Percentiles rank a stretch among this genome's conserved stretches.
These are phyloP conservation scores for Rhagophthalmus giganteus DNA, from an alignment of 2,888 invertebrate genomes.

Conservation along the genomic window DNA sequence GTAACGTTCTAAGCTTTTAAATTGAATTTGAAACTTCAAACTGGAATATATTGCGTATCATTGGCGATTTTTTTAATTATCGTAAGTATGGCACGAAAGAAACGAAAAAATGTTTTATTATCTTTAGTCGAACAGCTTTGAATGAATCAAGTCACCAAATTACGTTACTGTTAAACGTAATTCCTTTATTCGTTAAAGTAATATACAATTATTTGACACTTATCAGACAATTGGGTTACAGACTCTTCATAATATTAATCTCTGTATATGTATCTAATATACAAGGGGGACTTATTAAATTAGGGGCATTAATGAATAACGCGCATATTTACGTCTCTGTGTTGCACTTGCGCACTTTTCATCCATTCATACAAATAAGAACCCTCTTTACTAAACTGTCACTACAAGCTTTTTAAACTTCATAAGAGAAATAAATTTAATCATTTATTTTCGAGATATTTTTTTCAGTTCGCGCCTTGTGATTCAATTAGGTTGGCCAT, in stretches of 20 bases:
- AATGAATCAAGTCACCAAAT: conserved; percentile 13
- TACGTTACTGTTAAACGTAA: conserved; percentile 16
- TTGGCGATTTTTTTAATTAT: too few species aligned
- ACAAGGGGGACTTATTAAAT: conserved; percentile 40
- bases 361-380: conserved; percentile 32
- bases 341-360: conserved; percentile 27
- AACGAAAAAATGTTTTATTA: too few species aligned
- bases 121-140: too few species aligned
- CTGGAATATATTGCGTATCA: too few species aligned
- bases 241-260: conserved; percentile 32
- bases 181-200: conserved; percentile 19
- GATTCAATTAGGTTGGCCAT: conserved; percentile 55
- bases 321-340: conserved; percentile 12
- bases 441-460: conserved; percentile 50
- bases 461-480: conserved; percentile 53
- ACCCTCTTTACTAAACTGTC: conserved; percentile 48
- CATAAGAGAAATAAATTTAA: conserved; percentile 51
- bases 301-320: conserved; percentile 40
- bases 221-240: conserved; percentile 24
- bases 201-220: conserved; percentile 26
- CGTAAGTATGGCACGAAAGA: too few species aligned
- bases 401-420: conserved; percentile 51
- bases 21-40: too few species aligned
- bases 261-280: conserved; percentile 28
- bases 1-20: too few species aligned